Conservation (phyloP, 2,113 vertebrate genomes). For the Vicugna pacos region DNA sequence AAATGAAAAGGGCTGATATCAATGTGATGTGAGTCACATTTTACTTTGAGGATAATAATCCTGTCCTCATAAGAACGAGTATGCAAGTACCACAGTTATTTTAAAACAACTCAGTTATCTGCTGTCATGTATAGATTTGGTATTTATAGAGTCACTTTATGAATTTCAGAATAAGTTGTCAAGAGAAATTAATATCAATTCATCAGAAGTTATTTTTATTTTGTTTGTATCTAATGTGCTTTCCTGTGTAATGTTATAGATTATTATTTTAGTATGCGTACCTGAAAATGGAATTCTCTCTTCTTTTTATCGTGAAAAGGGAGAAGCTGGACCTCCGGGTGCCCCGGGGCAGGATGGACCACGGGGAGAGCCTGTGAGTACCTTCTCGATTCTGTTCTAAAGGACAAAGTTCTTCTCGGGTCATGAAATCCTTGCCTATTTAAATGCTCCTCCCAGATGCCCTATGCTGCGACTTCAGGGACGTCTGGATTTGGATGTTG, state of each 20-base stretch:
- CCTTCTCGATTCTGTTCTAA: neutral
- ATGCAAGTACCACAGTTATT: neutral
- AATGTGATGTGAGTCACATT: neutral
- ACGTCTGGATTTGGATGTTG: neutral
- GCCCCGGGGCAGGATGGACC: conserved; percentile 86
- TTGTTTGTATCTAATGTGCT: neutral
- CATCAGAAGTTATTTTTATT: neutral
- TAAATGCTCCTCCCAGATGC: neutral
- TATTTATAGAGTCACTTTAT: neutral
- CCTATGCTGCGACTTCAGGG: neutral
- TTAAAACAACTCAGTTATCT: neutral
- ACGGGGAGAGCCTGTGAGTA: conserved; percentile 87
- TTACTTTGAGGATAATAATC: neutral
- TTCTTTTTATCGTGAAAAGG: conserved; percentile 80
- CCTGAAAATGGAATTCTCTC: neutral
- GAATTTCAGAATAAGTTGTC: neutral
- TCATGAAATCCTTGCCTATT: neutral
- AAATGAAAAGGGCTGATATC: neutral
- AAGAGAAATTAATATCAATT: neutral
- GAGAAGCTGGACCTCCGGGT: conserved; percentile 87
- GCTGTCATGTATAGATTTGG: neutral
- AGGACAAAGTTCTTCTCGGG: neutral
- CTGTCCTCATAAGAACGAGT: neutral
- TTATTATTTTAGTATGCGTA: neutral
- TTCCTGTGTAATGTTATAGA: neutral